Evolutionary conservation across 2,113 vertebrate species (phyloP), one percentile per base, ranked within the genome.

Genomic region (Rhinoptilus africanus): DNA sequence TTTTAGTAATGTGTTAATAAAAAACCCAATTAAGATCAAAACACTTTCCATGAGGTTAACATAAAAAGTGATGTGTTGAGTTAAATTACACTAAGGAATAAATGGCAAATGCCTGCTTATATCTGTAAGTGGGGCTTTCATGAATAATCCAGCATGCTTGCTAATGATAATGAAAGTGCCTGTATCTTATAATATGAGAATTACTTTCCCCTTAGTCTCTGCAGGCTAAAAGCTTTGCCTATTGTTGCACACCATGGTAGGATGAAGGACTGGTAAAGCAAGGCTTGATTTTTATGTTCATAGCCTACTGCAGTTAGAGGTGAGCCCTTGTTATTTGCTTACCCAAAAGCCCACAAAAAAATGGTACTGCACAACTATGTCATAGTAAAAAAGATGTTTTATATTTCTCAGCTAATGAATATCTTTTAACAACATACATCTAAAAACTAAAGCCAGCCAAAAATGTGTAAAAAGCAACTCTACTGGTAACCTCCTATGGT

Each of bases 1-100:
- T 54, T 88, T 77, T 86, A 86, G 53, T 74, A 67, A 83, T 10
- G 57, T 60, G 62, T 62, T 86, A 86, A 90, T 94, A 92, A 94
- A 96, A 93, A 92, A 39, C 7, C 3, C 63, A 73, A 39, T 92
- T 79, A 94, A 79, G 43, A 75, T 74, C 79, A 92, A 94, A 90
- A 93, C 60, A 78, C n/a, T 30, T 95, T 94, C 79, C 82, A 91
- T 35, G 60, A 89, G 73, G 28, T 90, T 91, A 90, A 75, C 73
- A 73, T 77, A n/a, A 95, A 76, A 96, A 97, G 72, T n/a, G 39
- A 71, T 83, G n/a, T 8, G 72, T 60, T 93, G 59, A 86, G 68
- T 93, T 92, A 96, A 96, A 91, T 92, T 92, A 79, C 71, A 20
- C 48, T 54, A 79, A 88, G 39, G 84, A 89, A 94, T 90, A 89